Base-by-base conservation (phyloP, 1,140 invertebrate species). In the Hypothenemus hampei region DNA sequence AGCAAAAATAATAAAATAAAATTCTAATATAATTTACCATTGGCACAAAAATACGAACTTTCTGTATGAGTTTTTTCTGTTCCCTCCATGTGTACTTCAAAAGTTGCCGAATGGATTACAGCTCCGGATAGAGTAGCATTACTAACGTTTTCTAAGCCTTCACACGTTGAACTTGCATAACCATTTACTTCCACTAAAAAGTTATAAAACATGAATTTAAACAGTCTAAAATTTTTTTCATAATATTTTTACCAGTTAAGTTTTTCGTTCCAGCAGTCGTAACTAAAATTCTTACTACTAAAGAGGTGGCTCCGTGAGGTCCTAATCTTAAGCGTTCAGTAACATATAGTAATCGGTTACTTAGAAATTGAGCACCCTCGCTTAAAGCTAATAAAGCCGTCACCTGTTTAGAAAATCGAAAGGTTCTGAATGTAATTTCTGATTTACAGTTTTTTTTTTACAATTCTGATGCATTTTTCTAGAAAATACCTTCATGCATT, bases 41-140 rank as follows among this genome's bases (percentile, higher is more conserved):
- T 83, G 11, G 81, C 81, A 67, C 81, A 83, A 65, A 83, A 83
- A 66, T 83, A 83, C 7, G 81, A 80, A 57, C 79, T 82, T 61
- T 83, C 80, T 0, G 79, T 81, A 51, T 80, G 78, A 6, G 75
- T 78, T 43, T 74, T 72, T 15, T 78, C 74, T 2, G 79, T 67
- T 15, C 80, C 81, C 67, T 83, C 81, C 4, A 78, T 75, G 20
- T 76, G 69, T 1, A 82, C 79, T 15, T 75, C 61, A 4, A 81
- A 73, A 29, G 74, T 76, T 2, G 73, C 77, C 0, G 78, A 79
- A 33, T 77, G 70, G 23, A 79, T 73, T 0, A 80, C 77, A 8
- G 77, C 77, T 4, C 78, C 78, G 0, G 79, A 77, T 6, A 80
- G 65, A 0, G 75, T 75, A 54, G 78, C 74, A 58, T 79, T 79